A percentile compares a stretch with the other conserved stretches of the same genome.
Conservation (phyloP, 2,113 vertebrate species). For the Delphinapterus leucas region DNA sequence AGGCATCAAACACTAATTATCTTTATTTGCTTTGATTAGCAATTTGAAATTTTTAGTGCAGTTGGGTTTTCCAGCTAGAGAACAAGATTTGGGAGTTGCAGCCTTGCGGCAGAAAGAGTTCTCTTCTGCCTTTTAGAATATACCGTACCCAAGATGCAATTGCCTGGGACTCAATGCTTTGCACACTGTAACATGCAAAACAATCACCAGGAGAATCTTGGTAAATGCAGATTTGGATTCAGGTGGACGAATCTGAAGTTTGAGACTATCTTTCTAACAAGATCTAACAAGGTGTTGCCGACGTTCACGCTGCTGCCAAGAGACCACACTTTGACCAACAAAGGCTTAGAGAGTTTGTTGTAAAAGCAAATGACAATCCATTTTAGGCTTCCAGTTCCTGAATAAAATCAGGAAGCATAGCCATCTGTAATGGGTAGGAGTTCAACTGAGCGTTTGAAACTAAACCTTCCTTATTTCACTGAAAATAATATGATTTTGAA, state of each 20-base stretch:
- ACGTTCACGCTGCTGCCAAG: neutral
- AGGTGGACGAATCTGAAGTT: neutral
- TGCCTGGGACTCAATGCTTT: neutral
- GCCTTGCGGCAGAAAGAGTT: neutral
- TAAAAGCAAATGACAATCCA: neutral
- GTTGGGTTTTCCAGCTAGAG: neutral
- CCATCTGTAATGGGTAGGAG: neutral
- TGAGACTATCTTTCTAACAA: neutral
- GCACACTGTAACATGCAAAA: fast-evolving
- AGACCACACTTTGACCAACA: neutral
- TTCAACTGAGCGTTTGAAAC: neutral
- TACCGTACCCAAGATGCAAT: neutral
- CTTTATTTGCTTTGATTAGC: neutral
- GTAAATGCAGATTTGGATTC: neutral
- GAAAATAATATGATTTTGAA: neutral
- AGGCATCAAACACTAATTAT: neutral
- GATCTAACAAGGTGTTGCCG: neutral
- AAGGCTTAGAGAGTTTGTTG: neutral
- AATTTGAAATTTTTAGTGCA: neutral
- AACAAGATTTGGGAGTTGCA: neutral
- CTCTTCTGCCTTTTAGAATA: neutral
- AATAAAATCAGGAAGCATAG: neutral
- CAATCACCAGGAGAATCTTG: neutral
- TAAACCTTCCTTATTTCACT: neutral
- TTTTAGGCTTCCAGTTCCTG: neutral